phyloP scores from a whole-genome alignment of 2,888 invertebrate genomes.

The Sarcophaga rosellei region DNA sequence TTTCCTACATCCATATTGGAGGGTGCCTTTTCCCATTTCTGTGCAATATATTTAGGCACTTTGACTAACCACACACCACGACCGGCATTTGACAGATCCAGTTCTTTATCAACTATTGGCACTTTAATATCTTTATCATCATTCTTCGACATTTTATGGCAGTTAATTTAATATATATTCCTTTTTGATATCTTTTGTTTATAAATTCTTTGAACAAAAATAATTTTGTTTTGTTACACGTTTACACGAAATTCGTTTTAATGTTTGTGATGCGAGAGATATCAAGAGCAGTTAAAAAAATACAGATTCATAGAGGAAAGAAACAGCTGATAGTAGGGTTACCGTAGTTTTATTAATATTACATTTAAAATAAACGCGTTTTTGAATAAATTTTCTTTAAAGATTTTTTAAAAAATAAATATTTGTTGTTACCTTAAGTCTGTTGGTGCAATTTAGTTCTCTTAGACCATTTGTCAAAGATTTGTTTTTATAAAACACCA shows the following conservation, averaged over 20 bases:
- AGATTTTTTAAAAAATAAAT: no score
- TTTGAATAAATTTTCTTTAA: no score
- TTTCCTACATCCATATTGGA: conserved; percentile 96
- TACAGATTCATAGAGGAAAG: not conserved
- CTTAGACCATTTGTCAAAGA: no score
- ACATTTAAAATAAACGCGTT: no score
- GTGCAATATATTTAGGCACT: conserved; percentile 97
- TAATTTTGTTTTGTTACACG: conserved; percentile 30
- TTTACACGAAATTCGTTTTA: conserved; percentile 31
- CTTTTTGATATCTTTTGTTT: not conserved
- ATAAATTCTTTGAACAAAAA: not conserved
- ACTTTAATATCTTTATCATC: conserved; percentile 82
- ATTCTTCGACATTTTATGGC: conserved; percentile 76
- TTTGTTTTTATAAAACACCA: no score
- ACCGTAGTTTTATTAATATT: not conserved
- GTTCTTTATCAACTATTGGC: conserved; percentile 87
- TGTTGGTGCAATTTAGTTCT: no score
- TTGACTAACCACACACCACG: conserved; percentile 98
- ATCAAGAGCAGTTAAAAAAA: not conserved
- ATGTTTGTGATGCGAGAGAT: conserved; percentile 8
- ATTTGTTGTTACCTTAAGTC: no score
- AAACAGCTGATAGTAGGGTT: conserved; percentile 42
- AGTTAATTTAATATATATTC: not conserved
- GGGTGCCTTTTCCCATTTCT: conserved; percentile 95
- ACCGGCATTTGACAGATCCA: conserved; percentile 93